These are phyloP conservation scores for Elgaria multicarinata DNA, from an alignment of 2,113 vertebrate species.

Conservation along the genomic window DNA sequence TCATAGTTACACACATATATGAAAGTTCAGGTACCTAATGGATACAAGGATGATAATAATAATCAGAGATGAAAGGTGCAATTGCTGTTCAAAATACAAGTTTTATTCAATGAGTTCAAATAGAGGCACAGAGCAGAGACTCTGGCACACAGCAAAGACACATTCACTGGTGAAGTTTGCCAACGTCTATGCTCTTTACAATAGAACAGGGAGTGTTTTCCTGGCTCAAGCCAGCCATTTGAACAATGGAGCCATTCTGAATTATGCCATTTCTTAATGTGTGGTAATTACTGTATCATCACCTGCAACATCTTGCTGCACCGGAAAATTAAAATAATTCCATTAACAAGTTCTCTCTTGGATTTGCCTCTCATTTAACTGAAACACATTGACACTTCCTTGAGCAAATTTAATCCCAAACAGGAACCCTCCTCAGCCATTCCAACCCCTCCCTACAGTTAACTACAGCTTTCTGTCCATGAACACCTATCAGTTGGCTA, in stretches of 20 bases:
- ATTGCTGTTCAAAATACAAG: slow-evolving; percentile 26
- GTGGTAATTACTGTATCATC: slow-evolving; percentile 58
- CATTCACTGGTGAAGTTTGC: slow-evolving; percentile 27
- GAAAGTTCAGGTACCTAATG: neutral
- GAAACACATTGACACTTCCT: neutral
- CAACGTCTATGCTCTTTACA: slow-evolving; percentile 29
- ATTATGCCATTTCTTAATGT: slow-evolving; percentile 43
- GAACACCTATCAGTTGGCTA: neutral
- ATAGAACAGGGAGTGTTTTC: slow-evolving; percentile 42
- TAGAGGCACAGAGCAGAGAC: slow-evolving; percentile 30
- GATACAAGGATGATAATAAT: slow-evolving; percentile 10
- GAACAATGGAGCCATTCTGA: slow-evolving; percentile 52
- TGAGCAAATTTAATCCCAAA: neutral
- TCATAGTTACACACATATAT: too few relatives aligned
- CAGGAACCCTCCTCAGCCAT: neutral
- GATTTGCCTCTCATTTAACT: slow-evolving; percentile 28
- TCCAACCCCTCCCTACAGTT: neutral
- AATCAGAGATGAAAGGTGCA: neutral
- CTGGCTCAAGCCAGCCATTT: slow-evolving; percentile 46
- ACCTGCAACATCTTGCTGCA: slow-evolving; percentile 53
- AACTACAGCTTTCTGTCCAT: slow-evolving; percentile 1
- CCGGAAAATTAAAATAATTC: slow-evolving; percentile 52
- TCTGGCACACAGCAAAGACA: slow-evolving; percentile 34
- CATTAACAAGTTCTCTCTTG: slow-evolving; percentile 17
- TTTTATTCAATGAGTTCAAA: slow-evolving; percentile 20